A percentile compares a stretch with the other conserved stretches of the same genome.
These are phyloP conservation scores for Lordiphosa andalusiaca DNA, from an alignment of 2,888 invertebrate species.

Conservation along the genomic window DNA sequence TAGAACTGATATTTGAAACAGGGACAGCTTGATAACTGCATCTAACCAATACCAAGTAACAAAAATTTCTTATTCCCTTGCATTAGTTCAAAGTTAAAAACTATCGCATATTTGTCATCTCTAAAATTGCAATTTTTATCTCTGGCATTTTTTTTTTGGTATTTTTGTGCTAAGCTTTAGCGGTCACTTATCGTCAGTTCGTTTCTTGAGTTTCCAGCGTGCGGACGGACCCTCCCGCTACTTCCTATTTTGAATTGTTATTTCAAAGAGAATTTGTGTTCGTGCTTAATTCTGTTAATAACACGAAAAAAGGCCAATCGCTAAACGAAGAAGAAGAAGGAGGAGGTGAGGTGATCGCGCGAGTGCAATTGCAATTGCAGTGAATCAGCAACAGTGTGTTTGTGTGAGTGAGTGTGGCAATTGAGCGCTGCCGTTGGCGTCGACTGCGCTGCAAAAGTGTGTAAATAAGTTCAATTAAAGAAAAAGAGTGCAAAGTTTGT, in stretches of 20 bases:
- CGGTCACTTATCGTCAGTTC: constrained; percentile 37
- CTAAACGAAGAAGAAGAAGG: constrained; percentile 15
- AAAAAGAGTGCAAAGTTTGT: constrained; percentile 41
- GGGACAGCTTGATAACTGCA: too few relatives aligned
- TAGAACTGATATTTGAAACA: too few relatives aligned
- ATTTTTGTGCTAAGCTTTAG: constrained; percentile 20
- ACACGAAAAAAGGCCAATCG: constrained; percentile 27
- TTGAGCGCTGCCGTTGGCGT: constrained; percentile 4
- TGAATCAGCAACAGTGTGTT: too few relatives aligned
- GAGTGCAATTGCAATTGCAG: constrained; percentile 18
- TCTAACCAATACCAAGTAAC: too few relatives aligned
- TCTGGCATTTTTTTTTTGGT: constrained; percentile 8
- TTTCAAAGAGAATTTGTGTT: constrained; percentile 47
- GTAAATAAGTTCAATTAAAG: constrained; percentile 64
- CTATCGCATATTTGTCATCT: too few relatives aligned
- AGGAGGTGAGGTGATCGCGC: constrained; percentile 30
- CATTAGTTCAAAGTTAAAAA: too few relatives aligned
- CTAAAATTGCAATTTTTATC: too few relatives aligned
- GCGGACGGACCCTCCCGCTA: too few relatives aligned
- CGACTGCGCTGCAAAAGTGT: constrained; percentile 40
- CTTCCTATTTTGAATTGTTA: constrained; percentile 17
- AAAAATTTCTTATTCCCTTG: too few relatives aligned
- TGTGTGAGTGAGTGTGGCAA: constrained; percentile 19
- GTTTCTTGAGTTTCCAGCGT: constrained; percentile 18
- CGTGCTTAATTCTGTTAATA: constrained; percentile 61